Evolutionary conservation across 2,113 vertebrate species (phyloP).

Genomic region (Trematomus loennbergii): DNA sequence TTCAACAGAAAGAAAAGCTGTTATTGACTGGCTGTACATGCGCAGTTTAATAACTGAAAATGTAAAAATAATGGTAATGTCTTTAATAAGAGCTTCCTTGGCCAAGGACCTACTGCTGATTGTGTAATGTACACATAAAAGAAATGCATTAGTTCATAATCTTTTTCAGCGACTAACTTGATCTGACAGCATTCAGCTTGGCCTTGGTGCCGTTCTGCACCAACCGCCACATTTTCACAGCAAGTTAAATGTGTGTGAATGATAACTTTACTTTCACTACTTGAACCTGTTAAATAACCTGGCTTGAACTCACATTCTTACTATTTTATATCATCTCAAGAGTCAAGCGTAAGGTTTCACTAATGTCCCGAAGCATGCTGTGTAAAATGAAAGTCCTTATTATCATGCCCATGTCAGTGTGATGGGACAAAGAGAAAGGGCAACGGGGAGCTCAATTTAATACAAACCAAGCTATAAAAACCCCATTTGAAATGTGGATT

Average conservation of each 20-base stretch:
- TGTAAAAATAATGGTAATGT: not conserved
- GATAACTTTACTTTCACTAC: not conserved
- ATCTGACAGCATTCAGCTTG: not conserved
- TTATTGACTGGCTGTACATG: not conserved
- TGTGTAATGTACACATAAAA: not conserved
- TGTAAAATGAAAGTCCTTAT: not conserved
- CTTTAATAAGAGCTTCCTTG: not conserved
- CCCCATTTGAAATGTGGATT: slow-evolving; percentile 1
- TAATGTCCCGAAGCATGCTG: not conserved
- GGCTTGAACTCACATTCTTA: not conserved
- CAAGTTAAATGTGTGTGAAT: not conserved
- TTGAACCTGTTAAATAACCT: not conserved
- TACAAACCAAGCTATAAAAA: not conserved
- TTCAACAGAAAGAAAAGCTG: not conserved
- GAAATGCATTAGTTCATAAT: not conserved
- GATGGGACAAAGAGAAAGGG: not conserved
- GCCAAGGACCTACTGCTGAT: not conserved
- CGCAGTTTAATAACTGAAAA: not conserved
- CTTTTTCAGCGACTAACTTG: slow-evolving; percentile 1
- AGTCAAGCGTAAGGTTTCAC: not conserved
- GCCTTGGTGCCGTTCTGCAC: not conserved
- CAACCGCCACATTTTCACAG: not conserved
- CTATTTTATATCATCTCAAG: not conserved
- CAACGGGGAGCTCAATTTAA: not conserved
- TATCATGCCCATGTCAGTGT: not conserved